Conservation (phyloP, 2,888 invertebrate species). For the Thera britannica region DNA sequence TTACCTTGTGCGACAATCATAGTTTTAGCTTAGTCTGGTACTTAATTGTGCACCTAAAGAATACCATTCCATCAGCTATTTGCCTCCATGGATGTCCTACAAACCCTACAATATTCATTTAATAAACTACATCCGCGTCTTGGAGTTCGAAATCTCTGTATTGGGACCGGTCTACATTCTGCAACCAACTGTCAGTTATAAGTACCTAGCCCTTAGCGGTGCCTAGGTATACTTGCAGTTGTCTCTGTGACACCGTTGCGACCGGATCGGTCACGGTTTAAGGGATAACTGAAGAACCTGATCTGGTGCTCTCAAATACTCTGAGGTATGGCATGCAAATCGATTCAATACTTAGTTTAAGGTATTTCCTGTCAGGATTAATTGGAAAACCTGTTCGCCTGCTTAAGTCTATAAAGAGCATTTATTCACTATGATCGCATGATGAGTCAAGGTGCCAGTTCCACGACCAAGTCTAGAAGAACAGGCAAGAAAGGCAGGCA, state of each 20-base stretch:
- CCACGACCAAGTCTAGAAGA: too few species aligned
- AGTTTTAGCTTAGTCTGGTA: too few species aligned
- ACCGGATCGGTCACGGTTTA: slow-evolving; percentile 23
- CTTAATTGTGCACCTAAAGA: too few species aligned
- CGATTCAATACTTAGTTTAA: background rate
- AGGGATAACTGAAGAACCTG: slow-evolving; percentile 21
- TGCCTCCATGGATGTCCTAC: too few species aligned
- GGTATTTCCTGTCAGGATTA: too few species aligned
- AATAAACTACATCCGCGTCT: background rate
- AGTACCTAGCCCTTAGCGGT: slow-evolving; percentile 7
- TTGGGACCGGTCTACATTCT: background rate
- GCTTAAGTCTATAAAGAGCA: too few species aligned
- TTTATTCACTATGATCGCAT: too few species aligned
- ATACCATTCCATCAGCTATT: too few species aligned
- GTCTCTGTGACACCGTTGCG: slow-evolving; percentile 19
- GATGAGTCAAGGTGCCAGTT: too few species aligned
- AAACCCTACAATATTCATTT: background rate
- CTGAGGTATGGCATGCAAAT: background rate
- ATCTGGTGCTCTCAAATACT: slow-evolving; percentile 1
- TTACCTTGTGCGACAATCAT: too few species aligned
- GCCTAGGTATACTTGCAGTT: background rate
- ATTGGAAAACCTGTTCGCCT: too few species aligned
- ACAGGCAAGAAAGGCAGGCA: too few species aligned
- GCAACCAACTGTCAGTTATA: background rate
- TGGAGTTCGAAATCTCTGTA: background rate